These are phyloP conservation scores for Aphelocoma coerulescens DNA, from an alignment of 2,113 vertebrate genomes.

Conservation along the genomic window DNA sequence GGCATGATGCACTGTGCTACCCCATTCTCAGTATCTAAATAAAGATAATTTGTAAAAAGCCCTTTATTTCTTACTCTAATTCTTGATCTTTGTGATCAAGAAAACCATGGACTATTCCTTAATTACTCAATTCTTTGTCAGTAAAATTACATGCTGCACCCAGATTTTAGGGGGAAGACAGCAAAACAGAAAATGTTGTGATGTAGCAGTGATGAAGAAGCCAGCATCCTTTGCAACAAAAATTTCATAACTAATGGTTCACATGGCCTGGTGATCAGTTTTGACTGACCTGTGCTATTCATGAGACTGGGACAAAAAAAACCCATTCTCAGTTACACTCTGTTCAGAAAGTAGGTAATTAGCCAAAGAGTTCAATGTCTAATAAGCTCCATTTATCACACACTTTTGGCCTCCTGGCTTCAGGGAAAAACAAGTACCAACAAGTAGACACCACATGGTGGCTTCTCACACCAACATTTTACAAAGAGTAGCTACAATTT, in stretches of 20 bases:
- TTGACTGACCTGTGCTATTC: neutral
- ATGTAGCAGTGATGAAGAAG: neutral
- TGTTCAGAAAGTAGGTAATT: neutral
- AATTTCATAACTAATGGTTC: neutral
- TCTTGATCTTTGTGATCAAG: neutral
- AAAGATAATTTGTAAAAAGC: neutral
- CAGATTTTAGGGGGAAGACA: neutral
- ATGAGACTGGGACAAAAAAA: neutral
- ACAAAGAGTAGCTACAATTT: neutral
- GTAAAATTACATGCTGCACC: neutral
- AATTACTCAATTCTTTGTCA: neutral
- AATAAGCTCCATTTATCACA: rapidly evolving
- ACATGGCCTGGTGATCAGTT: neutral
- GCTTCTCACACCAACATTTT: neutral
- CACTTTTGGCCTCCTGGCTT: neutral
- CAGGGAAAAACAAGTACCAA: neutral
- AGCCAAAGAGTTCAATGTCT: neutral
- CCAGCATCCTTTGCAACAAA: neutral
- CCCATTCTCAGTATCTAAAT: neutral
- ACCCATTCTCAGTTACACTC: neutral
- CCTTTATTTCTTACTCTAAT: neutral
- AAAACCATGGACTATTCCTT: neutral
- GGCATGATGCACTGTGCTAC: neutral
- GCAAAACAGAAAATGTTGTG: neutral
- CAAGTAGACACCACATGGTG: neutral